Conservation (phyloP, 1,140 invertebrate genomes). For the Drosophila bocqueti region DNA sequence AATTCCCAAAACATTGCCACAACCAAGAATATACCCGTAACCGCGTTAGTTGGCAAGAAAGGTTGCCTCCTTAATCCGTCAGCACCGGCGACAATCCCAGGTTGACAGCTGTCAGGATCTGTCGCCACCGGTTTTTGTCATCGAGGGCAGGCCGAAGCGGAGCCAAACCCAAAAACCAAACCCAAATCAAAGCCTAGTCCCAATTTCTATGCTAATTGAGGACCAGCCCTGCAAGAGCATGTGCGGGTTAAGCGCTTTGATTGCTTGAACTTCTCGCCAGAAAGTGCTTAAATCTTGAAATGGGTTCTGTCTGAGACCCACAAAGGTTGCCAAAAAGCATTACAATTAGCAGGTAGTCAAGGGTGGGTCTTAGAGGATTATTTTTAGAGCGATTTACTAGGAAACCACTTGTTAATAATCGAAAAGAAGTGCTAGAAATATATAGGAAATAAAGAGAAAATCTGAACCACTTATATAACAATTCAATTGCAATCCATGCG, state of each 20-base stretch:
- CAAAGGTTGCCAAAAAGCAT: slow-evolving; percentile 27
- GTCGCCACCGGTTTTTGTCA: slow-evolving; percentile 9
- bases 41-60: slow-evolving; percentile 2
- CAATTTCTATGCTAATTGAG: slow-evolving; percentile 82
- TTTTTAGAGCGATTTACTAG: slow-evolving; percentile 4
- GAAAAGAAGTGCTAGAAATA: background rate
- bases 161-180: slow-evolving; percentile 2
- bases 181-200: slow-evolving; percentile 62
- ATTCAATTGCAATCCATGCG: background rate
- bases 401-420: background rate
- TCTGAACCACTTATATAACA: background rate
- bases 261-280: slow-evolving; percentile 45
- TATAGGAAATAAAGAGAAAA: background rate
- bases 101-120: slow-evolving; percentile 53
- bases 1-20: slow-evolving; percentile 49
- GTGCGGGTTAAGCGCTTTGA: slow-evolving; percentile 26
- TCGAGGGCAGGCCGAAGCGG: slow-evolving; percentile 4
- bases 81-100: slow-evolving; percentile 40
- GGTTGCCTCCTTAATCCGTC: slow-evolving; percentile 41
- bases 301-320: slow-evolving; percentile 16
- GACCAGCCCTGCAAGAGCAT: slow-evolving; percentile 24
- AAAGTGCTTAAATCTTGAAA: slow-evolving; percentile 37
- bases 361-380: background rate
- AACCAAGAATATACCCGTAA: slow-evolving; percentile 12
- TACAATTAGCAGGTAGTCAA: slow-evolving; percentile 23